Percentiles rank a stretch among this genome's conserved stretches.
These are phyloP conservation scores for Acleris emargana DNA, from an alignment of 2,888 invertebrate species.

Conservation along the genomic window DNA sequence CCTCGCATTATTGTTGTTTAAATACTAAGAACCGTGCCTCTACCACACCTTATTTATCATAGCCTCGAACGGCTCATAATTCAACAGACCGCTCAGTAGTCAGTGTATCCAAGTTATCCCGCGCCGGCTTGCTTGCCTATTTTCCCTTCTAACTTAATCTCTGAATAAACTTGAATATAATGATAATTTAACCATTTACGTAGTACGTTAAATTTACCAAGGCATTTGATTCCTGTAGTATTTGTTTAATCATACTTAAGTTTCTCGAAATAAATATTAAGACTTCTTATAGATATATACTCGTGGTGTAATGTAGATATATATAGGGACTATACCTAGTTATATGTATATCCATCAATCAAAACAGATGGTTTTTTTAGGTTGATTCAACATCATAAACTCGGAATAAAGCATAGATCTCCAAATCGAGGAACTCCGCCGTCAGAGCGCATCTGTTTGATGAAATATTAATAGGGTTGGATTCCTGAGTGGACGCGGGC, in stretches of 20 bases:
- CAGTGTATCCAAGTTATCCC: constrained; percentile 24
- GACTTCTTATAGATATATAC: no score
- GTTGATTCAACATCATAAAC: constrained; percentile 36
- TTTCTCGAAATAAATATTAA: no score
- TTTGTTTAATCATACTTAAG: no score
- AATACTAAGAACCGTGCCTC: constrained; percentile 49
- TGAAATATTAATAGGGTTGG: constrained; percentile 73
- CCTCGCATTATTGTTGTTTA: constrained; percentile 53
- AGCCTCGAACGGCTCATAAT: constrained; percentile 36
- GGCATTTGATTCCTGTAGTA: no score
- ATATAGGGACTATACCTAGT: not conserved
- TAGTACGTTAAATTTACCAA: no score
- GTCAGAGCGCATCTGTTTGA: constrained; percentile 64
- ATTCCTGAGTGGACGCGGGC: constrained; percentile 53
- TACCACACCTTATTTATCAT: constrained; percentile 39
- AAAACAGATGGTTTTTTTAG: constrained; percentile 56
- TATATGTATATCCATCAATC: constrained; percentile 41
- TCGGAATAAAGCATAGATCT: constrained; percentile 38
- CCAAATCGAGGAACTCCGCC: constrained; percentile 39
- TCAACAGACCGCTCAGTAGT: constrained; percentile 16
- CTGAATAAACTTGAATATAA: constrained; percentile 19
- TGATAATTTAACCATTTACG: not conserved
- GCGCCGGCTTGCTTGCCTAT: constrained; percentile 5
- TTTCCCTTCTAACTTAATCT: constrained; percentile 26
- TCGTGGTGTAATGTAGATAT: not conserved